Conservation (phyloP, 2,113 vertebrate genomes). For the Pygathrix nemaeus region DNA sequence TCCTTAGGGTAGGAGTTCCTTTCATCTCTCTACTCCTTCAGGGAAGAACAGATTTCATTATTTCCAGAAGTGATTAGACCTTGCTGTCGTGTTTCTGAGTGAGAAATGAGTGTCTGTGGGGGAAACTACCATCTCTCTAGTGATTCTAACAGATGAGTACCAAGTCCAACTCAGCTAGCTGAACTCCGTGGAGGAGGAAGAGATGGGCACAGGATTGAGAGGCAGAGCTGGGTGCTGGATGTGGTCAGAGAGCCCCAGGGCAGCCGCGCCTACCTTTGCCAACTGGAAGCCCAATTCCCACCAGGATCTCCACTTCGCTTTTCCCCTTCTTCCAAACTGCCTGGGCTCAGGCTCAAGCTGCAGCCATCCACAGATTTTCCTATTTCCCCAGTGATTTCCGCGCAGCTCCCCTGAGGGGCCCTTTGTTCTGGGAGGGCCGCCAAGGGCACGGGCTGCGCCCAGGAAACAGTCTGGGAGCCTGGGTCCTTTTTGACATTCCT, state of each 20-base stretch:
- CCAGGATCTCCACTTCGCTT: not conserved
- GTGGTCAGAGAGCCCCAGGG: too few species aligned
- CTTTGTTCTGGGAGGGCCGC: not conserved
- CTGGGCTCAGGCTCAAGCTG: not conserved
- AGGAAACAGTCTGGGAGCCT: not conserved
- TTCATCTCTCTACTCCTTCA: not conserved
- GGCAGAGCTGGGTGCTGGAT: not conserved
- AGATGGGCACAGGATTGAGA: not conserved
- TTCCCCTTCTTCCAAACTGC: not conserved
- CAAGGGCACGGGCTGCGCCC: not conserved
- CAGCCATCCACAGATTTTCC: not conserved
- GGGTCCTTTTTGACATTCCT: not conserved
- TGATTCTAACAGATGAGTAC: not conserved
- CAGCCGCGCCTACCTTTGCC: accelerated
- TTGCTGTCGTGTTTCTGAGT: not conserved
- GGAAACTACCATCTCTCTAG: not conserved
- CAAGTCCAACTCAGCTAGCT: not conserved
- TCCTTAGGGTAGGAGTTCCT: not conserved
- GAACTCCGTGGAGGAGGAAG: not conserved
- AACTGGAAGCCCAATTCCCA: not conserved
- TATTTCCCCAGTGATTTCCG: not conserved
- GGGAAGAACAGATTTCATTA: not conserved
- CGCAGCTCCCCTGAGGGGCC: not conserved
- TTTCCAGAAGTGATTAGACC: constrained; percentile 11
- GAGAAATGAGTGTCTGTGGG: not conserved